Evolutionary conservation across 2,888 invertebrate species (phyloP).

Genomic region (Agrochola lychnidis): DNA sequence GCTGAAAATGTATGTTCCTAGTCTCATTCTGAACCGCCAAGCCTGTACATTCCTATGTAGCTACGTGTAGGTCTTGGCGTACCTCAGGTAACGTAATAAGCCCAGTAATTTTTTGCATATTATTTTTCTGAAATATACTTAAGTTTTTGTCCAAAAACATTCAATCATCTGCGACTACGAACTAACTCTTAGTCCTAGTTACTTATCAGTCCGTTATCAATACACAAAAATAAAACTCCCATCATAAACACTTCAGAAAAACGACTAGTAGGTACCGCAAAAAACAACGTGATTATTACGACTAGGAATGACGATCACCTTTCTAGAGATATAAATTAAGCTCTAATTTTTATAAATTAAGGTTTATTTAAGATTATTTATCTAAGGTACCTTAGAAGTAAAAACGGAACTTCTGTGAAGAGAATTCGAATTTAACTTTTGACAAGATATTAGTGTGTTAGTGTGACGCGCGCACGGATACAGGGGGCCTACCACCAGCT

Average conservation of each 20-base stretch:
- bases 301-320: background rate
- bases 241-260: background rate
- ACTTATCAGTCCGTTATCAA: background rate
- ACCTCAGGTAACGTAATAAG: background rate
- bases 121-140: background rate
- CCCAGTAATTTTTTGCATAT: background rate
- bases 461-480: no score
- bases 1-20: background rate
- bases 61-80: background rate
- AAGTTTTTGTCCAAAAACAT: background rate
- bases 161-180: background rate
- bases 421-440: no score
- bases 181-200: no score
- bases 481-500: no score
- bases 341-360: no score
- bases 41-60: no score
- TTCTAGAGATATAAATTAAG: background rate
- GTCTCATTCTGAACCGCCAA: background rate
- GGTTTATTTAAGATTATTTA: no score
- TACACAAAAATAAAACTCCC: background rate
- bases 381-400: no score
- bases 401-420: no score
- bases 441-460: no score
- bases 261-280: background rate
- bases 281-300: background rate